Base-by-base conservation (phyloP, 1,140 invertebrate genomes). In the Anastrepha ludens region DNA sequence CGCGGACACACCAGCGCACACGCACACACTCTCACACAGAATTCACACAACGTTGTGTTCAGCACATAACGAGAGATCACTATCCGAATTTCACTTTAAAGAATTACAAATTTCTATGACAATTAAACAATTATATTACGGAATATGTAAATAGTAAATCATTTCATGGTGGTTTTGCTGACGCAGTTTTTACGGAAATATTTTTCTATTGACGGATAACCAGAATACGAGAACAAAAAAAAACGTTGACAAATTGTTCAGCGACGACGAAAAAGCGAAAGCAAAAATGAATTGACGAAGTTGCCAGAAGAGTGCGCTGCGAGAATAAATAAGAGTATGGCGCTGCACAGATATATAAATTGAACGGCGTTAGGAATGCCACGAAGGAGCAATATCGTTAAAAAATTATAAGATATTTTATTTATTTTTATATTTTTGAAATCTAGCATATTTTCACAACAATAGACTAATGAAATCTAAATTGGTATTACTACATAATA, bases 21-120 rank as follows among this genome's bases (percentile, higher is more conserved):
- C n/a, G 20, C 5, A 81, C 20, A 55, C 47, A 50, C 50, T 13
- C 15, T 5, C 74, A 81, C 74, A 55, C 9, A 39, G 29, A 9
- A 39, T n/a, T n/a, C n/a, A 47, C 5, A 74, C 29, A 47, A 47
- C 7, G n/a, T 3, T 67, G 29, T 44, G 44, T 47, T n/a, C n/a
- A 55, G 9, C 7, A 81, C 47, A 50, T n/a, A 8, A 5, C 74
- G 50, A 74, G 41, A 5, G 47, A 29, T 55, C 8, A 9, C 47
- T 81, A 81, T 81, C 74, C 15, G 74, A 81, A 55, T 81, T 81
- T n/a, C 74, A 81, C 74, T 81, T 9, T n/a, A 81, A 81, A 81
- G 17, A 47, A 81, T 81, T 81, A 20, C n/a, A 17, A 55, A 81
- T 55, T 20, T 50, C 8, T 29, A 58, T 81, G 74, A 55, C 74